phyloP scores from a whole-genome alignment of 2,797 vertebrate species.

The Mormyrops attenuatus region DNA sequence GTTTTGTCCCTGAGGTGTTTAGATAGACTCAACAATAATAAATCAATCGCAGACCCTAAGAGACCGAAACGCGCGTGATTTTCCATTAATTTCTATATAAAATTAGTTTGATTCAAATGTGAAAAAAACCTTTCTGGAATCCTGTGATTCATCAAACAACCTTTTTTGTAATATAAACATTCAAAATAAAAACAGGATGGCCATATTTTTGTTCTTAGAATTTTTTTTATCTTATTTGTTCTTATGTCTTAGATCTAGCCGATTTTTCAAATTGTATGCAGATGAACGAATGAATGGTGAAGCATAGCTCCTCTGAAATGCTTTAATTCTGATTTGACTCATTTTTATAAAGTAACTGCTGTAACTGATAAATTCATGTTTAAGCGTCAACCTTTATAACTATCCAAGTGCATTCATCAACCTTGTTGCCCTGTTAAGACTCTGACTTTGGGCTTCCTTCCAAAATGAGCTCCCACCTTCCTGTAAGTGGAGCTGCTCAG shows the following conservation, averaged over 20 bases:
- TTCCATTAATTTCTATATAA: neutral
- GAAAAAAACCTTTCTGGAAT: neutral
- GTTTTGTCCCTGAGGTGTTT: neutral
- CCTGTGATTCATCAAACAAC: neutral
- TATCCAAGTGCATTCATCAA: constrained; percentile 65
- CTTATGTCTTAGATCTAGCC: neutral
- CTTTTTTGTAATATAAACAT: neutral
- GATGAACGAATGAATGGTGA: neutral
- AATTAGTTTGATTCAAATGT: neutral
- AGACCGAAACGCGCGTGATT: neutral
- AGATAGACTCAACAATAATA: neutral
- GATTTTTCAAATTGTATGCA: neutral
- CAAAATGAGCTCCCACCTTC: constrained; percentile 43
- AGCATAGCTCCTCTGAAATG: neutral
- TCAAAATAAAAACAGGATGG: neutral
- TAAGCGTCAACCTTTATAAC: constrained; percentile 61
- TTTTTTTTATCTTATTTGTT: neutral
- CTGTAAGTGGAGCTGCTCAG: constrained; percentile 53
- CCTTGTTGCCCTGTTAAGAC: constrained; percentile 15
- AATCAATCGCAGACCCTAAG: neutral
- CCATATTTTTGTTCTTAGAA: neutral
- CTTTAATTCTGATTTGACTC: neutral
- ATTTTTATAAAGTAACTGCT: constrained; percentile 35
- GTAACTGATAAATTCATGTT: constrained; percentile 67
- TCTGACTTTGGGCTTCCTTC: constrained; percentile 33